Base-by-base conservation (phyloP, 1,140 invertebrate genomes). In the Magallana angulata region DNA sequence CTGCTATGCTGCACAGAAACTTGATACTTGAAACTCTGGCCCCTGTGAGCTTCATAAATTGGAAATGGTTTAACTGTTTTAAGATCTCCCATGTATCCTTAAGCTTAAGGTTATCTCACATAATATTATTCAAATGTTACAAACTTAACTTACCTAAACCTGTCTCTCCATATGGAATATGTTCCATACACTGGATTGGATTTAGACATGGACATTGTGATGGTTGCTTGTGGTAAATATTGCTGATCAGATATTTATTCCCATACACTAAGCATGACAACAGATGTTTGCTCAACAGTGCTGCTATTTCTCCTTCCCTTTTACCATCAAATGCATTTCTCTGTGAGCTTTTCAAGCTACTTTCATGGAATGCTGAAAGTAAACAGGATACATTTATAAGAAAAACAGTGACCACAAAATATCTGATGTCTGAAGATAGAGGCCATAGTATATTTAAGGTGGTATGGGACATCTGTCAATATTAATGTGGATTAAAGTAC, bases 211-310 rank as follows among this genome's bases (percentile, higher is more conserved):
- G 80, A 14, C 80, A 82, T n/a, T 82, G 36, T 36, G 36, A 57
- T 57, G 80, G 80, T 30, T 82, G 80, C 16, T 57, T 57, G 57
- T n/a, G 16, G 80, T 82, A 82, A 18, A 1, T 9, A 56, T 82
- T 82, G 80, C 80, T 82, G 36, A 82, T 57, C 9, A 82, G 80
- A 16, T 82, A 82, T 82, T 57, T 82, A 57, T 56, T 82, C 14
- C 80, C 80, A 82, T 82, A 82, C 16, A 82, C 80, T 82, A 82
- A 57, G n/a, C 80, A 48, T 16, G 80, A 82, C 80, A 82, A 16
- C 24, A 82, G 56, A 57, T 82, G 80, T 56, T 82, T 82, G 36
- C 7, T 82, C 80, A 82, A 56, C 48, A 82, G 80, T 12, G 80
- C 36, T 82, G 80, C 80, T 57, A 64, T 64, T 64, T 64, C 62